These are phyloP conservation scores for Caenorhabditis plicata DNA, from an alignment of 2,888 invertebrate genomes.

Conservation along the genomic window DNA sequence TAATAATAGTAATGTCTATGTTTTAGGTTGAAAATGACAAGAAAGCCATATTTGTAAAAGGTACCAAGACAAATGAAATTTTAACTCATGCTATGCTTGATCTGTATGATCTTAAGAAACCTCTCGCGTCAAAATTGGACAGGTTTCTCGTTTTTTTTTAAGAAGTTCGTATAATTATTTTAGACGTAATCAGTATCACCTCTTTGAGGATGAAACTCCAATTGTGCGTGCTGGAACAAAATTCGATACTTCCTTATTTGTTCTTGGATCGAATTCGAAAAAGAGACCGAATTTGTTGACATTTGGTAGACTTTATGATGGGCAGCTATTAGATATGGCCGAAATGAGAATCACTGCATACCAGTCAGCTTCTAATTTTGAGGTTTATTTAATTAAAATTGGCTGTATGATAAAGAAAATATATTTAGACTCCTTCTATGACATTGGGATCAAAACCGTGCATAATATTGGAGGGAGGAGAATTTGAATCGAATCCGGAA, in stretches of 20 bases:
- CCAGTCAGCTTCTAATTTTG: constrained; percentile 70
- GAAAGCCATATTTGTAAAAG: constrained; percentile 67
- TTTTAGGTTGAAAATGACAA: constrained; percentile 31
- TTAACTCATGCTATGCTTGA: constrained; percentile 80
- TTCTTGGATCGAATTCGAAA: constrained; percentile 87
- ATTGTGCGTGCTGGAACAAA: constrained; percentile 75
- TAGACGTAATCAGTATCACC: constrained; percentile 75
- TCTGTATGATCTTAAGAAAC: constrained; percentile 59
- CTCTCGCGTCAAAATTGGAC: constrained; percentile 53
- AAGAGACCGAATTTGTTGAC: constrained; percentile 70
- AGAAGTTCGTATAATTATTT: too few relatives aligned
- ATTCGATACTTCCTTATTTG: constrained; percentile 84
- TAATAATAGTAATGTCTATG: neutral
- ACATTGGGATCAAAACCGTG: constrained; percentile 84
- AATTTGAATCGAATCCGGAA: constrained; percentile 80
- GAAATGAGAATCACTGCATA: constrained; percentile 87
- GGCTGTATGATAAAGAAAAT: too few relatives aligned
- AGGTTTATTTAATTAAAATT: constrained; percentile 38
- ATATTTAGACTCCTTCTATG: too few relatives aligned
- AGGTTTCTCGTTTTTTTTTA: constrained; percentile 34
- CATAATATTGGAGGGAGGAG: constrained; percentile 85
- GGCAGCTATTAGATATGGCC: constrained; percentile 88
- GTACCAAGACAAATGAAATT: constrained; percentile 74
- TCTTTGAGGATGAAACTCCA: constrained; percentile 86
- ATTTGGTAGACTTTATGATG: constrained; percentile 80